Conservation (phyloP, 1,140 invertebrate genomes). For the Andrena cerasifolii region DNA sequence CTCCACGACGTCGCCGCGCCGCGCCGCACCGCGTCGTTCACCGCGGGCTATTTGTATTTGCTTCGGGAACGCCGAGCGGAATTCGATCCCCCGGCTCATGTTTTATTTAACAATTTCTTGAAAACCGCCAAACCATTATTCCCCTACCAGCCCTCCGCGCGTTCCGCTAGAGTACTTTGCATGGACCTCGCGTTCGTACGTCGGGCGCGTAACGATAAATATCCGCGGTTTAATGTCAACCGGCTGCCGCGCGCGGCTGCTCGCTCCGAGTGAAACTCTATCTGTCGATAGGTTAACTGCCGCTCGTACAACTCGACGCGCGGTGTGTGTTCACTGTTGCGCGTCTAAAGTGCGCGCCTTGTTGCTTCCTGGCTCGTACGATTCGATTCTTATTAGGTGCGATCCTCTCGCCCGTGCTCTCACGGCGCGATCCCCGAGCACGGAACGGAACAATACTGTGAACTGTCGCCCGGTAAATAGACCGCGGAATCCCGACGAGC, state of each 20-base stretch:
- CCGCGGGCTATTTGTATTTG: constrained; percentile 22
- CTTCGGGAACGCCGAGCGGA: constrained; percentile 2
- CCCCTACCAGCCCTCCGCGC: neutral
- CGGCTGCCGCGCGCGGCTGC: constrained; percentile 22
- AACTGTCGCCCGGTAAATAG: constrained; percentile 13
- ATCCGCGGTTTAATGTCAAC: constrained; percentile 56
- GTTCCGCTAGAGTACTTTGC: constrained; percentile 15
- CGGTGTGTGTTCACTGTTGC: constrained; percentile 9
- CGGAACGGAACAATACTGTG: constrained; percentile 22
- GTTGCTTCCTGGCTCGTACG: constrained; percentile 64
- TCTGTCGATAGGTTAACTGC: constrained; percentile 67
- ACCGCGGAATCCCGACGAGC: neutral
- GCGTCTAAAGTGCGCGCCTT: constrained; percentile 2
- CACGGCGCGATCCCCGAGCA: constrained; percentile 16
- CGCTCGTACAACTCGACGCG: constrained; percentile 32
- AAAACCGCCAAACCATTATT: constrained; percentile 14
- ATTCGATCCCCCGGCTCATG: constrained; percentile 27
- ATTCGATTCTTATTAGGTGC: constrained; percentile 67
- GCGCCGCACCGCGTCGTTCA: no score
- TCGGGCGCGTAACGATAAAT: constrained; percentile 50
- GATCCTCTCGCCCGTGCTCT: constrained; percentile 44
- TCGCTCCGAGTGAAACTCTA: constrained; percentile 61
- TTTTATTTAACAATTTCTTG: constrained; percentile 42
- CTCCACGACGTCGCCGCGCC: neutral
- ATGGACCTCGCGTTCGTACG: constrained; percentile 35